Evolutionary conservation across 2,888 invertebrate species (phyloP), one percentile per base, ranked within the genome.

Genomic region (Adineta ricciae): DNA sequence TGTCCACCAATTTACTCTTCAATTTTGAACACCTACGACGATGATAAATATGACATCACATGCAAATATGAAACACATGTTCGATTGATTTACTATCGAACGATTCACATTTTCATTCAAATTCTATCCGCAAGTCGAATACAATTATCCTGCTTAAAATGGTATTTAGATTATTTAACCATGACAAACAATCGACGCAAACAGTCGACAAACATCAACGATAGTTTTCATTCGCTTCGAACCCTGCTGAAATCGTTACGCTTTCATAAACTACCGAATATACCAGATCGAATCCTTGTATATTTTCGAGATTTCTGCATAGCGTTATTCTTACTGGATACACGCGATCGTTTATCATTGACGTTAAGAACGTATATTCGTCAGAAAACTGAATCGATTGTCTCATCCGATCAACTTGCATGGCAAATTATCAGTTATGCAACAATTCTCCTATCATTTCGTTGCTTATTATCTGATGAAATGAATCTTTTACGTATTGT

Each of bases 61-160:
- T 38, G 41, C 14, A 78, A 41, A 78, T 78, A 41, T 38, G 78
- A 78, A 41, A 41, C 38, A 41, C 78, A 78, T 78, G 2, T 78
- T 41, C 78, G 78, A 41, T 78, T 78, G 41, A 41, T 78, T 41
- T 78, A 41, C 41, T 78, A 78, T 41, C 78, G 78, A n/a, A 78
- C 38, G 41, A 78, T 78, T 24, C 78, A 78, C n/a, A 78, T 78
- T 41, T 78, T 78, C n/a, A 78, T 78, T 11, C 38, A 38, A 78
- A 1, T 78, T 24, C 41, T 78, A 78, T 78, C 78, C 21, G n/a
- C 78, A 3, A 78, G 24, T 41, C 38, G 41, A 21, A 78, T 78
- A 78, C 78, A 78, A 78, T 78, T 78, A 78, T 78, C 78, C 3
- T 78, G 78, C 41, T n/a, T 78, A 24, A 78, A 78, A 78, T 78